phyloP scores from a whole-genome alignment of 1,140 invertebrate genomes.

The Oedothorax gibbosus region DNA sequence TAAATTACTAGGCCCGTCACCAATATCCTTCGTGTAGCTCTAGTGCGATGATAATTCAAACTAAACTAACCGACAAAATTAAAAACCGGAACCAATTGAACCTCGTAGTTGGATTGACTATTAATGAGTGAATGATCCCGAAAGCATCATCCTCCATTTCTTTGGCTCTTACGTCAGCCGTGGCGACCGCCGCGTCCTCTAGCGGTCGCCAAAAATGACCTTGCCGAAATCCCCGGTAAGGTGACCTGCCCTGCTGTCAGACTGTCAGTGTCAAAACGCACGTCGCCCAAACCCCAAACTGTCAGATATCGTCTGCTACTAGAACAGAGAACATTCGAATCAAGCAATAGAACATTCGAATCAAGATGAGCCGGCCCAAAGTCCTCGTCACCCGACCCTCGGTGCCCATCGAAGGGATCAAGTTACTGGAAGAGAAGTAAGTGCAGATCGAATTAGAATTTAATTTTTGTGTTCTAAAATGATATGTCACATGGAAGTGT shows the following conservation, averaged over 20 bases:
- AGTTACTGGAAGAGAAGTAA: slow-evolving; percentile 73
- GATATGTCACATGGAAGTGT: background rate
- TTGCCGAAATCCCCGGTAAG: slow-evolving; percentile 23
- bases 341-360: background rate
- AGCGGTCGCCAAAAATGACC: slow-evolving; percentile 1
- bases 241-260: slow-evolving; percentile 43
- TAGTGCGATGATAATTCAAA: too few species aligned
- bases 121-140: too few species aligned
- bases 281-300: slow-evolving; percentile 1
- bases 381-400: slow-evolving; percentile 74
- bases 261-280: slow-evolving; percentile 46
- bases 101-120: too few species aligned
- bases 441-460: slow-evolving; percentile 60
- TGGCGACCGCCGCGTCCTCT: background rate
- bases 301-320: background rate
- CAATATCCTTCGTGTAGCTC: too few species aligned
- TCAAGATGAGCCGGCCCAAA: slow-evolving; percentile 61
- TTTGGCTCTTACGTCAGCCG: too few species aligned
- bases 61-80: too few species aligned
- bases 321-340: too few species aligned
- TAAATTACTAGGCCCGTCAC: too few species aligned
- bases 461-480: background rate
- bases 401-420: slow-evolving; percentile 72
- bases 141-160: too few species aligned
- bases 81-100: too few species aligned